Evolutionary conservation across 1,140 invertebrate species (phyloP).

Genomic region (Neodiprion virginianus): DNA sequence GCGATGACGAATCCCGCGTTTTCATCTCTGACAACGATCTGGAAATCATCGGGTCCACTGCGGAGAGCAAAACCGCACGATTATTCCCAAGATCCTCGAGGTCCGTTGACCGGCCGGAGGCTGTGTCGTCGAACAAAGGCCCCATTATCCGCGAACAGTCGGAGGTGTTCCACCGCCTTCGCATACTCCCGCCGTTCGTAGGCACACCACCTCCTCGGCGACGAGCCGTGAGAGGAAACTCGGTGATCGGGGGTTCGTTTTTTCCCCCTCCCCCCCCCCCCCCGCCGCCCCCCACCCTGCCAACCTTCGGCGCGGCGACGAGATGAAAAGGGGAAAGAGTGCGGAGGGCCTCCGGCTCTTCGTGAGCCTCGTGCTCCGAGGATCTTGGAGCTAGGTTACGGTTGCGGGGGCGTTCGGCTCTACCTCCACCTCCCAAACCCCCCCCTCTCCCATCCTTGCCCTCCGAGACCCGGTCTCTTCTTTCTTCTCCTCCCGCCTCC

Average conservation of each 20-base stretch:
- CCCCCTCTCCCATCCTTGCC: neutral
- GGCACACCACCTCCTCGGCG: neutral
- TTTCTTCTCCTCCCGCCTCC: neutral
- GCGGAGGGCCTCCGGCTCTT: neutral
- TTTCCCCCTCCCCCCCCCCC: neutral
- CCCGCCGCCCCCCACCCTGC: neutral
- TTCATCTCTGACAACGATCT: too few relatives aligned
- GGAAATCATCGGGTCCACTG: too few relatives aligned
- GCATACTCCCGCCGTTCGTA: neutral
- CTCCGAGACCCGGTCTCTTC: neutral
- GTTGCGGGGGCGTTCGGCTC: conserved; percentile 6
- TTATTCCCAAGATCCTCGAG: neutral
- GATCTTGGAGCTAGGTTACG: neutral
- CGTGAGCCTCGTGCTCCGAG: neutral
- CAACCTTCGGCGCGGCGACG: too few relatives aligned
- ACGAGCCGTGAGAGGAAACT: neutral
- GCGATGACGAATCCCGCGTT: too few relatives aligned
- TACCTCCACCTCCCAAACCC: neutral
- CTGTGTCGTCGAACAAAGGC: conserved; percentile 4
- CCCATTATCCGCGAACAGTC: neutral
- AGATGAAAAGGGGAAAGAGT: neutral
- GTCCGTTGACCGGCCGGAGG: neutral
- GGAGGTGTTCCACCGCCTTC: neutral
- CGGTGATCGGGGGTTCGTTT: neutral
- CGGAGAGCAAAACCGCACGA: too few relatives aligned